A percentile compares a stretch with the other conserved stretches of the same genome.
phyloP scores from a whole-genome alignment of 2,888 invertebrate species.

The Microplitis deprimator region DNA sequence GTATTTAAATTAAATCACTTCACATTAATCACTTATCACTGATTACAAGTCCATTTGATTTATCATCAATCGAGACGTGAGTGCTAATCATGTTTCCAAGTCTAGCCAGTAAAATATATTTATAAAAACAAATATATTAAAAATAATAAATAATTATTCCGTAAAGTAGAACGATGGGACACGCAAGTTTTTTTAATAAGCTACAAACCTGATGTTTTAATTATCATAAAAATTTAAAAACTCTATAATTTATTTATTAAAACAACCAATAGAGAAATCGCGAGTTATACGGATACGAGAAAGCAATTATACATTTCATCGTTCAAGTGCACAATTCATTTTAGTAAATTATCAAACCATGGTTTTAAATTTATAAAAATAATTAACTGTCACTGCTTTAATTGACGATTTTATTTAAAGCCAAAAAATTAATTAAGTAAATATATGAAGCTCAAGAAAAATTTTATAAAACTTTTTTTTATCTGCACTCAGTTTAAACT shows the following conservation, averaged over 20 bases:
- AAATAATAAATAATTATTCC: neutral
- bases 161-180: slow-evolving; percentile 18
- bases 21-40: slow-evolving; percentile 30
- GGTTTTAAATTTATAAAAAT: no score
- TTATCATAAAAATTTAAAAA: no score
- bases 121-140: slow-evolving; percentile 2
- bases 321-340: slow-evolving; percentile 22
- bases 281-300: slow-evolving; percentile 36
- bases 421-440: slow-evolving; percentile 2
- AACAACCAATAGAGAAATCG: slow-evolving; percentile 36
- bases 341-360: neutral
- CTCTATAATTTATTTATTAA: slow-evolving; percentile 9
- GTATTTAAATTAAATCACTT: slow-evolving; percentile 18
- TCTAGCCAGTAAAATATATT: slow-evolving; percentile 1
- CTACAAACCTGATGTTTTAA: neutral
- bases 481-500: neutral
- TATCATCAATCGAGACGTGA: neutral
- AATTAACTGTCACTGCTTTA: no score
- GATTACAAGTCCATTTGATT: slow-evolving; percentile 18
- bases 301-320: slow-evolving; percentile 35
- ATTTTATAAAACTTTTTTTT: neutral
- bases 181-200: slow-evolving; percentile 18
- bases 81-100: neutral
- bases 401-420: neutral
- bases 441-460: neutral